phyloP scores from a whole-genome alignment of 2,113 vertebrate genomes.

The Melanerpes aurifrons region DNA sequence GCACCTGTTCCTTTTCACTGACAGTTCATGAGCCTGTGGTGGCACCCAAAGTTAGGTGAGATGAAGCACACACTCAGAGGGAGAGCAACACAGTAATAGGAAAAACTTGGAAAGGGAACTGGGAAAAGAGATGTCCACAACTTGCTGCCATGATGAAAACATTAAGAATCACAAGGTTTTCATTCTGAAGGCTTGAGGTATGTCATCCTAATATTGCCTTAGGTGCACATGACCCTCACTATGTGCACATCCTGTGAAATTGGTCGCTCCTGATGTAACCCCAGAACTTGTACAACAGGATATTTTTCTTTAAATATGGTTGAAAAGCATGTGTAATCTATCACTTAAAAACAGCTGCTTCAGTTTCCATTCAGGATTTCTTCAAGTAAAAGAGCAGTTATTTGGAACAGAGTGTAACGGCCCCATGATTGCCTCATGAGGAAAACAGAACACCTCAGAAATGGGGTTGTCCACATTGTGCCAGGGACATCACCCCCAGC shows the following conservation, averaged over 20 bases:
- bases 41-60: neutral
- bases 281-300: neutral
- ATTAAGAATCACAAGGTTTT: neutral
- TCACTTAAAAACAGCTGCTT: neutral
- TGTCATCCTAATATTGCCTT: neutral
- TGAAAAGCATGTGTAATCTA: neutral
- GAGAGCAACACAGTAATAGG: neutral
- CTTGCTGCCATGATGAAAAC: neutral
- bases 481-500: fast-evolving
- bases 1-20: neutral
- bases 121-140: neutral
- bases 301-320: neutral
- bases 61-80: neutral
- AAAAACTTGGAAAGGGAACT: neutral
- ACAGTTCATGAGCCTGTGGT: neutral
- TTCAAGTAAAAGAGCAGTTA: neutral
- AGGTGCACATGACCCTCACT: neutral
- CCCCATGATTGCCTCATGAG: neutral
- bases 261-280: neutral
- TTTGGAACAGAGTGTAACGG: neutral
- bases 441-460: neutral
- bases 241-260: neutral
- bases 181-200: neutral
- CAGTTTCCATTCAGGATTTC: neutral
- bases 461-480: neutral